phyloP scores from a whole-genome alignment of 2,113 vertebrate genomes.

The Proteles cristata region DNA sequence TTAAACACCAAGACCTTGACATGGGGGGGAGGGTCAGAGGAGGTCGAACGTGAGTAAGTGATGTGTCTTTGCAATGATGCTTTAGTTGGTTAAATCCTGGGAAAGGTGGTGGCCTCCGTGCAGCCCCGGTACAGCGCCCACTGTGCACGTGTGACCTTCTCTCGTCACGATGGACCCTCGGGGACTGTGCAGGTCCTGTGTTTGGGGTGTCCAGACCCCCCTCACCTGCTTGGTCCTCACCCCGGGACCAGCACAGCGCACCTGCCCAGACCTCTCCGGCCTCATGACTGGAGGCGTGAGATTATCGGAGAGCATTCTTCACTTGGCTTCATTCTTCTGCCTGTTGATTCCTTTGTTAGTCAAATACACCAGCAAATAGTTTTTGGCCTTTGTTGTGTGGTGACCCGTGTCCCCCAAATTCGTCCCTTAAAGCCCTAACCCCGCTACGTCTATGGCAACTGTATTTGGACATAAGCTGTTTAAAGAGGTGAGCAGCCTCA shows the following conservation, averaged over 20 bases:
- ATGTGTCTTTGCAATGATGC: background rate
- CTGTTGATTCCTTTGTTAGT: too few species aligned
- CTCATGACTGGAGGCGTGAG: rapidly evolving
- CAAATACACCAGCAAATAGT: background rate
- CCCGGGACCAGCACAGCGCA: background rate
- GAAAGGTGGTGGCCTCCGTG: background rate
- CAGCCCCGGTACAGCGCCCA: background rate
- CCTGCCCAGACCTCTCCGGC: background rate
- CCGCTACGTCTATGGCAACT: rapidly evolving
- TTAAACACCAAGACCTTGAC: background rate
- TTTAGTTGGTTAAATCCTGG: background rate
- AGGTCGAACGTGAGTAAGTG: rapidly evolving
- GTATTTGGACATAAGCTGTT: background rate
- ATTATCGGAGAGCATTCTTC: rapidly evolving
- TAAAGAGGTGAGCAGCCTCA: background rate
- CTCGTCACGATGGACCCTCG: rapidly evolving
- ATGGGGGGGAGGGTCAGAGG: background rate
- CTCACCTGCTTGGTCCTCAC: background rate
- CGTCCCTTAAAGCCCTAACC: background rate
- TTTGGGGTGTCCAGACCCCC: too few species aligned
- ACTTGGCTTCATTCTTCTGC: background rate
- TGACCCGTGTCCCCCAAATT: background rate
- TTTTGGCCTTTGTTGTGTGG: background rate
- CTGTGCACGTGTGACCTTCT: rapidly evolving
- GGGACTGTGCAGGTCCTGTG: rapidly evolving